Base-by-base conservation (phyloP, 2,113 vertebrate genomes). In the Vidua macroura region DNA sequence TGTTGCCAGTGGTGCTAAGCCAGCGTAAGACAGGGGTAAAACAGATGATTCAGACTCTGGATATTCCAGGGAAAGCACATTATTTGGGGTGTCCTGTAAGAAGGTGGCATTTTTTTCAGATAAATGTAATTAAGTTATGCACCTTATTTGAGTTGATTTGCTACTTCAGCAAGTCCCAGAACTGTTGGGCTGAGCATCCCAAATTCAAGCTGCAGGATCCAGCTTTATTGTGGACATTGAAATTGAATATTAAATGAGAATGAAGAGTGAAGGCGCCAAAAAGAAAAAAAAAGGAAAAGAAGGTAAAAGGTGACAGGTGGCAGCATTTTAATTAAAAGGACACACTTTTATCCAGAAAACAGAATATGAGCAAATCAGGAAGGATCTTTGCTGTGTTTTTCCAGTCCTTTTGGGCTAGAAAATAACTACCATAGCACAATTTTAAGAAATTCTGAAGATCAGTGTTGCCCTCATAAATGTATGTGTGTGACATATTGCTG, bases 31-130 rank as follows among this genome's bases (percentile, higher is more conserved):
- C 75, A 95, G 86, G 77, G 80, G 80, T 92, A 39, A 86, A 84
- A 58, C 48, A 68, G 64, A 69, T 89, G 59, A 88, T 95, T 88
- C 82, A 60, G 86, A 23, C 58, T 70, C 59, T 1, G 10, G 86
- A 13, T 90, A 73, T 96, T 91, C 86, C 67, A 69, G 86, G 91
- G 96, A 83, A 75, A 84, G 4, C 44, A 13, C 19, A 28, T 96
- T 97, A 87, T 97, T 97, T 97, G 93, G 96, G 77, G 75, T 39
- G 82, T 94, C 89, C 88, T 84, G 64, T 95, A 74, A 5, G 51
- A 89, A 90, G 90, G 79, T 94, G 93, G 88, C 80, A 56, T 92
- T 97, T 93, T 97, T 93, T 91, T 96, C 91, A 96, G 94, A 84
- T 83, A 96, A 94, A 83, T n/a, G 13, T 96, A 93, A 76, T 90